Conservation (phyloP, 1,140 invertebrate genomes). For the Temnothorax longispinosus region DNA sequence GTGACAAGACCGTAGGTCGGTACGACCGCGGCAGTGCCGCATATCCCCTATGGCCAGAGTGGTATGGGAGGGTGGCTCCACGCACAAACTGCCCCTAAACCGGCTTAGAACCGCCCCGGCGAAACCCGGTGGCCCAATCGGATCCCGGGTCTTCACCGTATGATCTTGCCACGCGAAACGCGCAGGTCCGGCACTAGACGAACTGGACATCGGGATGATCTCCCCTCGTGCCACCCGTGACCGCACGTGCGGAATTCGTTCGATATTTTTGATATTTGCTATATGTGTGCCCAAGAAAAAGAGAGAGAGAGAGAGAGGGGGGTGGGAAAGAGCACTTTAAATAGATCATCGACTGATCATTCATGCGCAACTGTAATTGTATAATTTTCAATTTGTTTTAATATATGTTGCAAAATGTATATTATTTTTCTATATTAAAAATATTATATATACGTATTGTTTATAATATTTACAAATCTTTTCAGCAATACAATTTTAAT, state of each 20-base stretch:
- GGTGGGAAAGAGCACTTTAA: neutral
- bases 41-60: constrained; percentile 65
- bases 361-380: no score
- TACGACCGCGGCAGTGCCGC: neutral
- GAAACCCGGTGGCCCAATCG: constrained; percentile 80
- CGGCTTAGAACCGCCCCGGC: constrained; percentile 84
- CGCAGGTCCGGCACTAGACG: constrained; percentile 78
- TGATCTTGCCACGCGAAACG: constrained; percentile 76
- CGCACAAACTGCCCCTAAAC: constrained; percentile 84
- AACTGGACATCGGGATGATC: constrained; percentile 74
- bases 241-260: constrained; percentile 51
- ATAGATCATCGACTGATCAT: neutral
- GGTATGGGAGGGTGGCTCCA: constrained; percentile 70
- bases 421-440: neutral
- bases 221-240: constrained; percentile 54
- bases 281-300: neutral
- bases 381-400: neutral
- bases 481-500: neutral
- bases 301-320: neutral
- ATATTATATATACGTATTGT: neutral
- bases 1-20: constrained; percentile 69
- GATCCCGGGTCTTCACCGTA: constrained; percentile 68
- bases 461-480: neutral
- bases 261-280: constrained; percentile 10
- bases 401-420: neutral